These are phyloP conservation scores for Tenthredo amoena DNA, from an alignment of 2,888 invertebrate genomes.

Conservation along the genomic window DNA sequence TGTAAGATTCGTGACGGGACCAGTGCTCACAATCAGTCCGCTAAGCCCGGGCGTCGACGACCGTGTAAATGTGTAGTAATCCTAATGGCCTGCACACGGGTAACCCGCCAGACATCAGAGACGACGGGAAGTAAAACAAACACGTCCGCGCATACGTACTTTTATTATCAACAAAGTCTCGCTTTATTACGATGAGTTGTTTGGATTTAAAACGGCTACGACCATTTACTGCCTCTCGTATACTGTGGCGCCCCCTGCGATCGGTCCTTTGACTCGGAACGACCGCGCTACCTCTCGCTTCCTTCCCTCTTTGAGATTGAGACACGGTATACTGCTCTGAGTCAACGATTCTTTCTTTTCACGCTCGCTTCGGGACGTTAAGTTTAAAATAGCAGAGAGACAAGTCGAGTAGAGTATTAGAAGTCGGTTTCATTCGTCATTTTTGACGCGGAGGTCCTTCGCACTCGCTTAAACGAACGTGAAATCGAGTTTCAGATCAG, in stretches of 20 bases:
- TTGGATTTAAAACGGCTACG: slow-evolving; percentile 58
- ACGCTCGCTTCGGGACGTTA: neutral
- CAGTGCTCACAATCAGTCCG: no score
- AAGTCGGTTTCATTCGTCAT: slow-evolving; percentile 55
- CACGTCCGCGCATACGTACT: slow-evolving; percentile 66
- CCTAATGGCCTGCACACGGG: neutral
- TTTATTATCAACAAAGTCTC: slow-evolving; percentile 72
- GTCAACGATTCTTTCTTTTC: neutral
- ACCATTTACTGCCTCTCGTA: slow-evolving; percentile 24
- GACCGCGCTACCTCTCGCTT: neutral
- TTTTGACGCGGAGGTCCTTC: neutral
- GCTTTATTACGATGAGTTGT: slow-evolving; percentile 71
- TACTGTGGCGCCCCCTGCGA: slow-evolving; percentile 16
- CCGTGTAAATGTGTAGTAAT: neutral
- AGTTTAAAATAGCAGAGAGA: slow-evolving; percentile 11
- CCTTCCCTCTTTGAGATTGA: neutral
- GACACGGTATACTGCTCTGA: neutral
- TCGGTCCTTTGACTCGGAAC: slow-evolving; percentile 8
- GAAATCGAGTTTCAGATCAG: neutral
- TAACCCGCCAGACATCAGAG: slow-evolving; percentile 64
- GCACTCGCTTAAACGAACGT: no score
- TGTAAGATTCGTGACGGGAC: neutral
- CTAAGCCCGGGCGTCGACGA: slow-evolving; percentile 28
- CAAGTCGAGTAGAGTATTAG: slow-evolving; percentile 63
- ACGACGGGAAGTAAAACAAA: slow-evolving; percentile 69